These are phyloP conservation scores for Phataginus tetradactyla DNA, from an alignment of 2,797 vertebrate species.

Conservation along the genomic window DNA sequence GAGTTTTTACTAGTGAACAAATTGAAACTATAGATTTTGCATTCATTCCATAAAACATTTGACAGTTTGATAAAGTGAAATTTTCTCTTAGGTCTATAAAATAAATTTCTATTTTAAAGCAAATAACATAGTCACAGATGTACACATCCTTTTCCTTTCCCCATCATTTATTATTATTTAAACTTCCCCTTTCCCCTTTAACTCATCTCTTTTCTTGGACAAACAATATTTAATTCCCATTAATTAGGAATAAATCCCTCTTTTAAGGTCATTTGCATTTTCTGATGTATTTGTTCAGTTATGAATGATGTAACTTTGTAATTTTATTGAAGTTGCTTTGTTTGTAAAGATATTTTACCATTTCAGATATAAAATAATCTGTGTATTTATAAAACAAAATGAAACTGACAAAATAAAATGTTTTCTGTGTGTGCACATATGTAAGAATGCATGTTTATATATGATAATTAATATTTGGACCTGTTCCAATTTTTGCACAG, in stretches of 20 bases:
- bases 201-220: not conserved
- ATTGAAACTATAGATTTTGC: not conserved
- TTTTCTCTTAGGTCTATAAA: not conserved
- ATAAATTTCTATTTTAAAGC: not conserved
- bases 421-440: not conserved
- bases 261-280: not conserved
- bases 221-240: not conserved
- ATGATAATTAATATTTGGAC: slow-evolving; percentile 10
- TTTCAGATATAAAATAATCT: not conserved
- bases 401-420: not conserved
- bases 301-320: not conserved
- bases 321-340: not conserved
- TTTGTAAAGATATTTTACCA: not conserved
- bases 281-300: not conserved
- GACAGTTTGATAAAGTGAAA: not conserved
- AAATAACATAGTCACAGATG: not conserved
- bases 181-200: accelerated
- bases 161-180: not conserved
- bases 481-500: slow-evolving; percentile 20
- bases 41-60: not conserved
- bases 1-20: not conserved
- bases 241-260: not conserved
- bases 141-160: not conserved
- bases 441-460: not conserved
- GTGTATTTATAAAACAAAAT: slow-evolving; percentile 38